These are phyloP conservation scores for Prochilodus magdalenae DNA, from an alignment of 2,113 vertebrate genomes.

Conservation along the genomic window DNA sequence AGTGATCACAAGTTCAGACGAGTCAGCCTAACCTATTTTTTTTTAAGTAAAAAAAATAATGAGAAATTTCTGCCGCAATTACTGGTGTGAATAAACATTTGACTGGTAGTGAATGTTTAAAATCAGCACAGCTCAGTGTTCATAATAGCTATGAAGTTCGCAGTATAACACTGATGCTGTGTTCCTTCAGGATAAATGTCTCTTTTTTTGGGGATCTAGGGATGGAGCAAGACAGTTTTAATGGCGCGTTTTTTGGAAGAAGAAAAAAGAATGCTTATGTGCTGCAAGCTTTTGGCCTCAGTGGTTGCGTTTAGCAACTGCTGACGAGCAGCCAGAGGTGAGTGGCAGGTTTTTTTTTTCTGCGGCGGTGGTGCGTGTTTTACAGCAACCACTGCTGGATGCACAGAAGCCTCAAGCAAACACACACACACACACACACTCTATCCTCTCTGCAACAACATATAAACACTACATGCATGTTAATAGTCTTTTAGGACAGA, in stretches of 20 bases:
- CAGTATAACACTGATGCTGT: too few relatives aligned
- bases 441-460: conserved; percentile 8
- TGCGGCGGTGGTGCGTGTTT: conserved; percentile 3
- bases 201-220: too few relatives aligned
- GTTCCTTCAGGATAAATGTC: too few relatives aligned
- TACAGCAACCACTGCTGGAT: conserved; percentile 19
- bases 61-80: too few relatives aligned
- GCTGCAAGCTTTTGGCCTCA: conserved; percentile 44
- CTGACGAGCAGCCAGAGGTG: conserved; percentile 43
- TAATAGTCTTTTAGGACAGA: neutral
- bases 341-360: conserved; percentile 37
- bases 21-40: too few relatives aligned
- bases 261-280: conserved; percentile 50
- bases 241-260: neutral
- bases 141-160: too few relatives aligned
- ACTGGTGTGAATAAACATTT: too few relatives aligned
- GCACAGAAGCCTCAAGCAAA: neutral
- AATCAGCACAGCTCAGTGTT: too few relatives aligned
- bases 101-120: too few relatives aligned
- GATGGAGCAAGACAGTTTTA: neutral
- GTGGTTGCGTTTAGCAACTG: conserved; percentile 40
- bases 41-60: too few relatives aligned
- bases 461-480: neutral
- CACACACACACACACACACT: conserved; percentile 38
- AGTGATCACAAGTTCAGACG: too few relatives aligned